Evolutionary conservation across 1,140 invertebrate species (phyloP), one percentile per base, ranked within the genome.

Genomic region (Probaryconus sp.): DNA sequence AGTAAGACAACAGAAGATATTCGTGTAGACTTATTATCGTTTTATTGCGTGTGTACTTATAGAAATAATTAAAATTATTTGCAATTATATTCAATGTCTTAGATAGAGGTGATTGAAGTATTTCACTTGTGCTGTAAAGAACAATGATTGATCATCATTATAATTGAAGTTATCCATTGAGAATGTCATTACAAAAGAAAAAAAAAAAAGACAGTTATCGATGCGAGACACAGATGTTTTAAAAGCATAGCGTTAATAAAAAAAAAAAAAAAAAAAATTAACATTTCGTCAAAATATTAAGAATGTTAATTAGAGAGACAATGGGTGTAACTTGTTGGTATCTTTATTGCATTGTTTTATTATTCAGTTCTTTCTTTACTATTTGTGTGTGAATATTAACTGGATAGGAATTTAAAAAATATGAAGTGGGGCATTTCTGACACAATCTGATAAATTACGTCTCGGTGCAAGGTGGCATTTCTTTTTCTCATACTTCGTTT

Each of bases 401-500:
- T 4, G 24, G 17, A 10, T 11, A n/a, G 55, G 28, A 60, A 47
- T 60, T 26, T 26, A 60, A 47, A 28, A 61, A 10, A 47, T 48
- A 30, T 31, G 13, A 61, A 48, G 43, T 61, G 17, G 56, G 43
- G 14, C 56, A 21, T 6, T 16, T 6, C 24, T 48, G 56, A 61
- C 56, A 61, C 43, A 24, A 7, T 6, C 56, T 48, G 56, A 61
- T 61, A 16, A 61, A 61, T 61, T 61, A 24, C 50, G 43, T 48
- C 40, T 48, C 28, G 24, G 21, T 48, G 20, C 13, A 50, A 61
- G 56, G 56, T 61, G 20, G 17, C 2, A 28, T 7, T 50, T 35
- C 16, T 9, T 13, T 30, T 30, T 48, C 38, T 48, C 7, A 24
- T 24, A n/a, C n/a, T n/a, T n/a, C n/a, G n/a, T n/a, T n/a, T n/a